These are phyloP conservation scores for Drymonia ruficornis DNA, from an alignment of 2,888 invertebrate species.

Conservation along the genomic window DNA sequence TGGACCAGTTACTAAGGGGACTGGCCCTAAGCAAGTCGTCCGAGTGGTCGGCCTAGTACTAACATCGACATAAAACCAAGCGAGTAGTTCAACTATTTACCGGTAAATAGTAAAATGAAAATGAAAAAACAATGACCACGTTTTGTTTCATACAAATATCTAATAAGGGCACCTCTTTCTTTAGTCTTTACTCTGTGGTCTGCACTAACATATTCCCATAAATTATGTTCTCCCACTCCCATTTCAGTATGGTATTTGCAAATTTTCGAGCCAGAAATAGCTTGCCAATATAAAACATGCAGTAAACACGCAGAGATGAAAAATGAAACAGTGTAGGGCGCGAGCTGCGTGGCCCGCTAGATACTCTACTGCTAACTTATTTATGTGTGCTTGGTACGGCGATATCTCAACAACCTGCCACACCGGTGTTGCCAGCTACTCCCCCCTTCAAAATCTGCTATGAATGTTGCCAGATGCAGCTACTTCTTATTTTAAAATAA, in stretches of 20 bases:
- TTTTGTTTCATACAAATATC: too few relatives aligned
- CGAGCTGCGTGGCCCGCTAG: conserved; percentile 18
- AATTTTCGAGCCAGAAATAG: background rate
- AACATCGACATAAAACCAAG: too few relatives aligned
- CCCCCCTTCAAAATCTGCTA: background rate
- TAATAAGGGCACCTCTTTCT: too few relatives aligned
- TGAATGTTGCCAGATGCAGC: background rate
- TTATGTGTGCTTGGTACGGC: conserved; percentile 26
- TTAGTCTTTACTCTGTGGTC: too few relatives aligned
- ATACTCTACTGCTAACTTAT: conserved; percentile 33
- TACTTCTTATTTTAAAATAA: background rate
- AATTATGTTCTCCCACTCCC: background rate
- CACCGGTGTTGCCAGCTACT: conserved; percentile 19
- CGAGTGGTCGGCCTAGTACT: too few relatives aligned
- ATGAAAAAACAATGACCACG: too few relatives aligned
- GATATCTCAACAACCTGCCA: conserved; percentile 25
- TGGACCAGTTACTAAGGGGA: too few relatives aligned
- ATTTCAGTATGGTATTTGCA: background rate
- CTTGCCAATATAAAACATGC: conserved; percentile 3
- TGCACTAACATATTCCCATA: background rate
- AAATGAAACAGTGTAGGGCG: conserved; percentile 24
- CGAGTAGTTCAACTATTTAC: too few relatives aligned
- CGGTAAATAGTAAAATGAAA: too few relatives aligned
- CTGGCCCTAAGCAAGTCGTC: too few relatives aligned
- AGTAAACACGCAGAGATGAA: conserved; percentile 19